Percentiles rank a stretch among this genome's conserved stretches.
Evolutionary conservation across 2,797 vertebrate genomes (phyloP).

Genomic region (Kryptolebias ocellatus): DNA sequence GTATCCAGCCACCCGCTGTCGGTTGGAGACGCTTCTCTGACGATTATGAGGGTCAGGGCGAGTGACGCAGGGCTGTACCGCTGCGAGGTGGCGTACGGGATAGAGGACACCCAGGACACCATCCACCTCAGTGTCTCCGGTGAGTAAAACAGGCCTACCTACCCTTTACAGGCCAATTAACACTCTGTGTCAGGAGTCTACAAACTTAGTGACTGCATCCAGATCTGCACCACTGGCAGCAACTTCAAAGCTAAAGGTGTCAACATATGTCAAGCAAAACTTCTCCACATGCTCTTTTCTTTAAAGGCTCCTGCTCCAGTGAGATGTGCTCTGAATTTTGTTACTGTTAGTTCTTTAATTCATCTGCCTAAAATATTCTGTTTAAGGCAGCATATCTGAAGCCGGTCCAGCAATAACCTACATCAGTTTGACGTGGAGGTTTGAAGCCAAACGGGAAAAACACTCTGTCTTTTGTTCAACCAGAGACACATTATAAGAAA

Average conservation of each 20-base stretch:
- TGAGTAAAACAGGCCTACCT: conserved; percentile 67
- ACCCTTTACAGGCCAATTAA: conserved; percentile 8
- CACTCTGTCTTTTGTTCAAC: too few relatives aligned
- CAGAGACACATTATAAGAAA: too few relatives aligned
- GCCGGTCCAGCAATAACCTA: too few relatives aligned
- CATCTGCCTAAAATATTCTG: background rate
- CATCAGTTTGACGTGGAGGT: background rate
- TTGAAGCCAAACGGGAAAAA: background rate
- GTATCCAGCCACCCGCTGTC: conserved; percentile 78
- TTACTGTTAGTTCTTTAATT: background rate
- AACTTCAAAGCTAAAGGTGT: conserved; percentile 12
- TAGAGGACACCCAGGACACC: conserved; percentile 86
- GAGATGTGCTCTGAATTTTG: background rate
- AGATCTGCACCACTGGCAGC: conserved; percentile 26
- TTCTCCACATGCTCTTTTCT: background rate
- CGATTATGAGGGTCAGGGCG: conserved; percentile 81
- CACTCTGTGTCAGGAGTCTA: conserved; percentile 1
- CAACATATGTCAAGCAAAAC: conserved; percentile 1
- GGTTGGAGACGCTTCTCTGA: conserved; percentile 84
- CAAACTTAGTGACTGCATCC: conserved; percentile 21
- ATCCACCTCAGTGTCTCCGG: conserved; percentile 85
- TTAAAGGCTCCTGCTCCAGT: background rate
- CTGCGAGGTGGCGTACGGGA: conserved; percentile 91
- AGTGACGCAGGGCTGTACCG: conserved; percentile 90
- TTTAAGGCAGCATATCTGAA: too few relatives aligned